A percentile compares a stretch with the other conserved stretches of the same genome.
Conservation (phyloP, 23 tunicate species). For the Oikopleura albicans region DNA sequence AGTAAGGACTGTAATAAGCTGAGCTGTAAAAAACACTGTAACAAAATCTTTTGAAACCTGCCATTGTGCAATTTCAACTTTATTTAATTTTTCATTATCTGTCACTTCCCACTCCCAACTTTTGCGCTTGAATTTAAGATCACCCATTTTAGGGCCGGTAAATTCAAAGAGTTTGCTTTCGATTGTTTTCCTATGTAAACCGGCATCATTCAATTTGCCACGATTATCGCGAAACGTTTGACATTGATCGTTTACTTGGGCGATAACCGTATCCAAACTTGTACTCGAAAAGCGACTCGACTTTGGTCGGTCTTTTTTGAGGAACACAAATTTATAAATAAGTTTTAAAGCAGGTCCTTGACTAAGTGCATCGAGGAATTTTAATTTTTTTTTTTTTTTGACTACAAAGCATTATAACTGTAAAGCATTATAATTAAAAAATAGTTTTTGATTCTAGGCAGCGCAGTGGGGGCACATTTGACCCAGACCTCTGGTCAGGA, state of each 20-base stretch:
- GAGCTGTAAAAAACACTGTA: neutral
- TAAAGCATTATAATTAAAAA: no score
- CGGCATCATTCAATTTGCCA: neutral
- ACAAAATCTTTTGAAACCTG: neutral
- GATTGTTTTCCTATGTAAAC: neutral
- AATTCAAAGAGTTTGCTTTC: neutral
- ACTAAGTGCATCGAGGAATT: no score
- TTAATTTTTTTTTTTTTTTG: no score
- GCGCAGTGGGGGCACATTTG: no score
- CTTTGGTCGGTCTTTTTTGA: no score
- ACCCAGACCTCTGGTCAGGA: no score
- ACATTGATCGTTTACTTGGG: neutral
- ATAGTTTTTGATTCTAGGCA: no score
- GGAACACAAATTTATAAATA: no score
- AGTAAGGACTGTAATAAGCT: no score
- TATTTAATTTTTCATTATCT: neutral
- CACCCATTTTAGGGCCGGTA: neutral
- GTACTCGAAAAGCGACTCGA: neutral
- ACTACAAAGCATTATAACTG: no score
- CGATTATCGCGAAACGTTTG: neutral
- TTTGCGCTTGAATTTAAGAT: neutral
- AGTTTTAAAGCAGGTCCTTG: no score
- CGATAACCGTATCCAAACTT: neutral
- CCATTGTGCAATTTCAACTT: neutral
- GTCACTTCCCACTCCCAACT: neutral